A percentile compares a stretch with the other conserved stretches of the same genome.
Evolutionary conservation across 92 coral and sea anemone genomes (phyloP).

Genomic region (Parazoanthus swiftii): DNA sequence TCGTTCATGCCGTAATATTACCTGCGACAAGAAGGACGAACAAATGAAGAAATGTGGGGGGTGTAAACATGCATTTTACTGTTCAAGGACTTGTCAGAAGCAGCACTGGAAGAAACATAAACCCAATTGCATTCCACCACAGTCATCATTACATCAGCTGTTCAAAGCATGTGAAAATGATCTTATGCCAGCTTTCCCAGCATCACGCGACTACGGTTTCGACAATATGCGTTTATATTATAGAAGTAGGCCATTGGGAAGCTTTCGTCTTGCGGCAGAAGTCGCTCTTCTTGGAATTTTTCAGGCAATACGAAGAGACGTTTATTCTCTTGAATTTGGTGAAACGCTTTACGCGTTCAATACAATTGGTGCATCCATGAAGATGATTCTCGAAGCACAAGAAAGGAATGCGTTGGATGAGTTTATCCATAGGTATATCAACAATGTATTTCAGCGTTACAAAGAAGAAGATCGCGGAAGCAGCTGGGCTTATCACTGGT

Average conservation of each 20-base stretch:
- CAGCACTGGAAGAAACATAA: conserved; percentile 52
- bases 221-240: conserved; percentile 41
- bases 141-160: conserved; percentile 34
- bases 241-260: conserved; percentile 3
- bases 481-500: no score
- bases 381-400: conserved; percentile 29
- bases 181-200: conserved; percentile 23
- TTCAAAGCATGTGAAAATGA: neutral
- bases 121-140: conserved; percentile 47
- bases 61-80: conserved; percentile 9
- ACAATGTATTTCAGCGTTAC: neutral
- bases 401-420: conserved; percentile 43
- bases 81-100: conserved; percentile 43
- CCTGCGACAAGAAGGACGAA: neutral
- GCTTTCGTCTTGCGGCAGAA: neutral
- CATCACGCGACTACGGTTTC: conserved; percentile 52
- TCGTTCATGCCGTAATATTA: no score
- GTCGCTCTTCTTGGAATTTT: no score
- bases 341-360: neutral
- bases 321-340: no score
- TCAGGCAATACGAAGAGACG: no score
- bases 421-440: conserved; percentile 30
- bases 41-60: neutral
- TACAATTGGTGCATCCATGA: conserved; percentile 20
- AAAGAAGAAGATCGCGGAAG: neutral